These are phyloP conservation scores for Hemibagrus guttatus DNA, from an alignment of 2,797 vertebrate genomes.

Conservation along the genomic window DNA sequence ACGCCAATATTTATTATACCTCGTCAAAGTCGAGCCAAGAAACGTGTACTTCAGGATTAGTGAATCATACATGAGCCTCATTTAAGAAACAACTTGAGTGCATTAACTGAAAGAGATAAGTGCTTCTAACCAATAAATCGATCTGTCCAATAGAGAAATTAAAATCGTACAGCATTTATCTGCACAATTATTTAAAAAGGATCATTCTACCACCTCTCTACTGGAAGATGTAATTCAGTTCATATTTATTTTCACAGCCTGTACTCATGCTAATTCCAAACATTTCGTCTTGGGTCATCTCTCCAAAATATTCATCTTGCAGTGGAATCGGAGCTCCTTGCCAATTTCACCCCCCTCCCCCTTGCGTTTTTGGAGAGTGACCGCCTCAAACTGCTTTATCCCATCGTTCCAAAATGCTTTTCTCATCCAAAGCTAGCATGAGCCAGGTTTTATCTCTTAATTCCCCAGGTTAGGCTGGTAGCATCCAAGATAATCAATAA, in stretches of 20 bases:
- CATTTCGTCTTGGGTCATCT: not conserved
- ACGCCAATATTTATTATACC: not conserved
- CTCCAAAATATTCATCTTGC: not conserved
- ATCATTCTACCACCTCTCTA: not conserved
- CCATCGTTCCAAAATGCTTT: not conserved
- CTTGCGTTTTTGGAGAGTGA: too few species aligned
- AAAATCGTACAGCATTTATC: not conserved
- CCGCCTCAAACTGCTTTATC: not conserved
- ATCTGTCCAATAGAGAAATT: not conserved
- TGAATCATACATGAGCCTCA: not conserved
- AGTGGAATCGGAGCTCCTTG: not conserved
- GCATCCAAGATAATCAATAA: not conserved
- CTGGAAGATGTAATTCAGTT: not conserved
- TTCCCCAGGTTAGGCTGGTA: too few species aligned
- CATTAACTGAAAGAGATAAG: not conserved
- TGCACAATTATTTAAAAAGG: not conserved
- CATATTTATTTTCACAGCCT: not conserved
- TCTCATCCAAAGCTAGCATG: not conserved
- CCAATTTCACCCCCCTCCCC: not conserved
- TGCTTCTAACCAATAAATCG: not conserved
- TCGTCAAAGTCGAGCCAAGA: not conserved
- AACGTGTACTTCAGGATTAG: not conserved
- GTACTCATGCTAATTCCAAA: not conserved
- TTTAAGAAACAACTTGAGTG: not conserved
- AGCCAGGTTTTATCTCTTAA: too few species aligned